phyloP scores from a whole-genome alignment of 2,888 invertebrate species.

The Pristionchus japonicus region DNA sequence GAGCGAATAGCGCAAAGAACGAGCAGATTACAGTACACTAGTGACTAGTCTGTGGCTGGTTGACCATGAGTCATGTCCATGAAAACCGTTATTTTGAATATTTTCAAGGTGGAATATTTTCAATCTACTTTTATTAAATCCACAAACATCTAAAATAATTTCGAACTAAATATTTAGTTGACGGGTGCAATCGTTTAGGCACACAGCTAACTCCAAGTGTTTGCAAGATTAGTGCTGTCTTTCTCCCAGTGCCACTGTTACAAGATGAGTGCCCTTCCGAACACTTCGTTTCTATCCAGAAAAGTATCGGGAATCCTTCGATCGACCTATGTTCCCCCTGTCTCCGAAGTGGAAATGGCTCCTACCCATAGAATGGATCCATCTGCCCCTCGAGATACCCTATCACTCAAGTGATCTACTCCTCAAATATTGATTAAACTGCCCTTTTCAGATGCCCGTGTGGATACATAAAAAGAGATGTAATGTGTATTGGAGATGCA shows the following conservation, averaged over 20 bases:
- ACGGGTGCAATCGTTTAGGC: not conserved
- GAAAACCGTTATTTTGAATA: no score
- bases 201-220: not conserved
- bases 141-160: no score
- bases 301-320: conserved; percentile 15
- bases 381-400: conserved; percentile 18
- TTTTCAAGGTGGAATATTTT: no score
- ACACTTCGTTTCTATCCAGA: not conserved
- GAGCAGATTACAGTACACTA: no score
- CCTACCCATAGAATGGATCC: conserved; percentile 31
- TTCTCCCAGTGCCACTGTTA: not conserved
- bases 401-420: conserved; percentile 19
- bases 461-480: conserved; percentile 40
- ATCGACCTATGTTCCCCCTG: conserved; percentile 25
- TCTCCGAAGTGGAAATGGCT: not conserved
- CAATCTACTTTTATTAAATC: no score
- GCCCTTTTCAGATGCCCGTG: conserved; percentile 19
- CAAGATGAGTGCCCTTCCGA: not conserved
- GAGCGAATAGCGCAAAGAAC: no score
- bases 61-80: no score
- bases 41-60: no score
- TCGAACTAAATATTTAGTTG: no score
- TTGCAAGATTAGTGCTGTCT: conserved; percentile 1
- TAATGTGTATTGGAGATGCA: conserved; percentile 34
- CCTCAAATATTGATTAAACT: not conserved